phyloP scores from a whole-genome alignment of 1,140 invertebrate genomes.

The Rhynchophorus ferrugineus region DNA sequence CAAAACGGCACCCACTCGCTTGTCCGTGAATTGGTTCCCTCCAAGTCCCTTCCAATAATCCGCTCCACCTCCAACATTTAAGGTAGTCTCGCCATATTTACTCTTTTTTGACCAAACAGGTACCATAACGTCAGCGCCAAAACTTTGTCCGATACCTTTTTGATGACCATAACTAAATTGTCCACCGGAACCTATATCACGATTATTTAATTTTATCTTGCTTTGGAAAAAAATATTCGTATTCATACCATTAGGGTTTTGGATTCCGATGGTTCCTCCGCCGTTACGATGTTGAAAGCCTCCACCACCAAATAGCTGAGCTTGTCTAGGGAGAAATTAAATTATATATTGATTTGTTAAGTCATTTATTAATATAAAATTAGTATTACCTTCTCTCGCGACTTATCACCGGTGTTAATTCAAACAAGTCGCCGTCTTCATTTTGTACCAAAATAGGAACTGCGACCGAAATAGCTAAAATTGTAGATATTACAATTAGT shows the following conservation, averaged over 20 bases:
- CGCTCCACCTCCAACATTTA: slow-evolving; percentile 14
- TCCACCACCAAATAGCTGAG: slow-evolving; percentile 3
- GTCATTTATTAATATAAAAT: too few relatives aligned
- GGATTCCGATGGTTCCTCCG: neutral
- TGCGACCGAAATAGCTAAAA: neutral
- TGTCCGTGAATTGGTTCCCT: slow-evolving; percentile 5
- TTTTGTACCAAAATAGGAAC: neutral
- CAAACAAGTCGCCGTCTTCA: neutral
- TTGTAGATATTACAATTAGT: neutral
- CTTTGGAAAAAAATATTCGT: too few relatives aligned
- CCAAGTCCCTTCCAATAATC: slow-evolving; percentile 8
- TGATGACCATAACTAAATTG: slow-evolving; percentile 4
- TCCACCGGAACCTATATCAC: slow-evolving; percentile 9
- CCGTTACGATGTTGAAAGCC: neutral
- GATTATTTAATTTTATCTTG: too few relatives aligned
- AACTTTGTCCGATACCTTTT: slow-evolving; percentile 8
- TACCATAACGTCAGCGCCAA: slow-evolving; percentile 11
- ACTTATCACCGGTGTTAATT: neutral
- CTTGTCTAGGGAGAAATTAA: neutral
- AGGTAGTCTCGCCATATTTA: slow-evolving; percentile 1
- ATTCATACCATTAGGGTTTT: slow-evolving; percentile 9
- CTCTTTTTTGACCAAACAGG: slow-evolving; percentile 11
- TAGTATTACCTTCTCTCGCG: neutral
- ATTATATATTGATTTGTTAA: too few relatives aligned
- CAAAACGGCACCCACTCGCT: slow-evolving; percentile 10